Percentiles rank a stretch among this genome's conserved stretches.
phyloP scores from a whole-genome alignment of 1,140 invertebrate genomes.

The Diachasma alloeum region DNA sequence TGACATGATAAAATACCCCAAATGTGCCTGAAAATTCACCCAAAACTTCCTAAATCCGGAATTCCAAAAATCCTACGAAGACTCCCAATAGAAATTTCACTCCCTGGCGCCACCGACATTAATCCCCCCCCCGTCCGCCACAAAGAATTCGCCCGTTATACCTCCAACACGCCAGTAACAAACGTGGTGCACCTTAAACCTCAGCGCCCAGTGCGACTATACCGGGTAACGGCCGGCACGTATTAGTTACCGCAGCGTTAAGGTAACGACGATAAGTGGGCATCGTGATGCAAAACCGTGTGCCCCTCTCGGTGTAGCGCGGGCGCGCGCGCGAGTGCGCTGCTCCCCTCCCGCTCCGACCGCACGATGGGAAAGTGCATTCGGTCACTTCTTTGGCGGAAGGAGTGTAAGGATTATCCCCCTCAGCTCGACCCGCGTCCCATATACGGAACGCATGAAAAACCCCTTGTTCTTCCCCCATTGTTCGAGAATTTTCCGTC shows the following conservation, averaged over 20 bases:
- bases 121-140: too few relatives aligned
- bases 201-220: not conserved
- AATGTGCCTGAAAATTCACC: too few relatives aligned
- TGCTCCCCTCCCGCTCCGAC: not conserved
- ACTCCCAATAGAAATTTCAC: too few relatives aligned
- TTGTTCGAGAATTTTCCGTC: not conserved
- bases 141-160: constrained; percentile 3
- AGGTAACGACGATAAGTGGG: constrained; percentile 36
- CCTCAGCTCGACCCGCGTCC: not conserved
- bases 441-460: not conserved
- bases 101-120: too few relatives aligned
- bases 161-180: not conserved
- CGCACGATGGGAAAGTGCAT: constrained; percentile 39
- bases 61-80: too few relatives aligned
- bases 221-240: constrained; percentile 28
- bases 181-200: constrained; percentile 10
- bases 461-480: not conserved
- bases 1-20: too few relatives aligned
- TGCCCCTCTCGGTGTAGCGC: constrained; percentile 6
- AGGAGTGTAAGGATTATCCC: not conserved
- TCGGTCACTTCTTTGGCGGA: constrained; percentile 34
- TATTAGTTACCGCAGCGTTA: constrained; percentile 38
- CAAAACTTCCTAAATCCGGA: too few relatives aligned
- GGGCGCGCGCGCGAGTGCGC: not conserved
- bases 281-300: constrained; percentile 40